A percentile compares a stretch with the other conserved stretches of the same genome.
phyloP scores from a whole-genome alignment of 2,888 invertebrate genomes.

The Rhopalosiphum nymphaeae region DNA sequence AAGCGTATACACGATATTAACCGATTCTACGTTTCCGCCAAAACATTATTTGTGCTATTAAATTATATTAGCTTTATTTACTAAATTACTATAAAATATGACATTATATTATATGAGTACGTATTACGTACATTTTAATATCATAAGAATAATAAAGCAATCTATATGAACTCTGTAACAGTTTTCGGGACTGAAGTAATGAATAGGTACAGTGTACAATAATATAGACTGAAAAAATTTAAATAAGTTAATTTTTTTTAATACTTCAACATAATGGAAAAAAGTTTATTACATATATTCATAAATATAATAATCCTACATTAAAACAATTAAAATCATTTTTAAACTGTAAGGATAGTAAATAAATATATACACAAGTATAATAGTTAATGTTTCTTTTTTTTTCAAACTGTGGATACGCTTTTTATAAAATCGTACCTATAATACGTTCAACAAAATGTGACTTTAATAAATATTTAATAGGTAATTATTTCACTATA shows the following conservation, averaged over 20 bases:
- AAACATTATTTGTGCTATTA: not conserved
- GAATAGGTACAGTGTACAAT: not conserved
- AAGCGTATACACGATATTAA: not conserved
- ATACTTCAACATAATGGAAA: not conserved
- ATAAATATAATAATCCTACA: not conserved
- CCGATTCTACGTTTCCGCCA: not conserved
- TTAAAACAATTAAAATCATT: not conserved
- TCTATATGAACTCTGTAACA: not conserved
- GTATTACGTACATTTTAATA: not conserved
- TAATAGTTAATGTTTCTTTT: too few relatives aligned
- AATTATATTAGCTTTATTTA: not conserved
- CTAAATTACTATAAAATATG: not conserved
- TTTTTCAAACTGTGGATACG: not conserved
- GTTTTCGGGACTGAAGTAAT: not conserved
- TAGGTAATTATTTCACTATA: not conserved
- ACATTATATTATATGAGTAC: not conserved
- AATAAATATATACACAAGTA: not conserved
- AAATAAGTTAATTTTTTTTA: not conserved
- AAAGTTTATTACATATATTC: not conserved
- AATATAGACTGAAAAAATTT: not conserved
- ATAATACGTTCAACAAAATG: not conserved
- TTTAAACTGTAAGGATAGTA: not conserved
- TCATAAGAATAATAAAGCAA: not conserved
- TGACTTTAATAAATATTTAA: not conserved
- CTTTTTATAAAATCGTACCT: not conserved